Percentiles rank a stretch among this genome's conserved stretches.
phyloP scores from a whole-genome alignment of 2,113 vertebrate genomes.

The Poicephalus gulielmi region DNA sequence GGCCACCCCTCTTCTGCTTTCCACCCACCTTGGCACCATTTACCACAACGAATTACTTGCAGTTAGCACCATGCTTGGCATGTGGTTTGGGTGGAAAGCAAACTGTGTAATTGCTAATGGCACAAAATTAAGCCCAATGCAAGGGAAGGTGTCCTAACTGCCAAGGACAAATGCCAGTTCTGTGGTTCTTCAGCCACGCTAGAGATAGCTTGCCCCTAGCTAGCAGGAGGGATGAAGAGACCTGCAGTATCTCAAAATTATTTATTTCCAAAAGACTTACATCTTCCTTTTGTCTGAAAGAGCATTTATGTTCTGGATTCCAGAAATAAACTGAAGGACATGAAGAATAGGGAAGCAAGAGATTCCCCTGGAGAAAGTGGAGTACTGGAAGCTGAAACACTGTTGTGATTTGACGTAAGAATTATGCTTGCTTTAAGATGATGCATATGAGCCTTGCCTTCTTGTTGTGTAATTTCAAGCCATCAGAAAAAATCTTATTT shows the following conservation, averaged over 20 bases:
- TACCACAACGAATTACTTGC: neutral
- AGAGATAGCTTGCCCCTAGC: neutral
- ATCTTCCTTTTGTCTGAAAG: neutral
- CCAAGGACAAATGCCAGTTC: neutral
- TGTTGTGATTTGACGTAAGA: neutral
- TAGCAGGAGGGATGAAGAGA: neutral
- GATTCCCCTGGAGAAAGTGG: neutral
- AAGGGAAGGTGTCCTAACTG: neutral
- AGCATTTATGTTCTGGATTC: neutral
- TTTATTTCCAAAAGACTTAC: neutral
- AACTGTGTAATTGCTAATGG: neutral
- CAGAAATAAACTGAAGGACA: neutral
- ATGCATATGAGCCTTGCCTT: neutral
- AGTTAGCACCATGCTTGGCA: too few species aligned
- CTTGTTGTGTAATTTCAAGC: neutral
- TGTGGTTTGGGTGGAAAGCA: neutral
- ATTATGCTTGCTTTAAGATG: neutral
- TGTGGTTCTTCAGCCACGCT: too few species aligned
- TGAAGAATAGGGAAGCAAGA: neutral
- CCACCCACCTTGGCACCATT: neutral
- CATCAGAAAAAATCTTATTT: neutral
- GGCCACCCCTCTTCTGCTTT: neutral
- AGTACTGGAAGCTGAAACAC: neutral
- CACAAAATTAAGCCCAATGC: too few species aligned
- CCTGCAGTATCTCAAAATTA: neutral